Percentiles rank a stretch among this genome's conserved stretches.
phyloP scores from a whole-genome alignment of 2,797 vertebrate species.

The Lepus oiostolus region DNA sequence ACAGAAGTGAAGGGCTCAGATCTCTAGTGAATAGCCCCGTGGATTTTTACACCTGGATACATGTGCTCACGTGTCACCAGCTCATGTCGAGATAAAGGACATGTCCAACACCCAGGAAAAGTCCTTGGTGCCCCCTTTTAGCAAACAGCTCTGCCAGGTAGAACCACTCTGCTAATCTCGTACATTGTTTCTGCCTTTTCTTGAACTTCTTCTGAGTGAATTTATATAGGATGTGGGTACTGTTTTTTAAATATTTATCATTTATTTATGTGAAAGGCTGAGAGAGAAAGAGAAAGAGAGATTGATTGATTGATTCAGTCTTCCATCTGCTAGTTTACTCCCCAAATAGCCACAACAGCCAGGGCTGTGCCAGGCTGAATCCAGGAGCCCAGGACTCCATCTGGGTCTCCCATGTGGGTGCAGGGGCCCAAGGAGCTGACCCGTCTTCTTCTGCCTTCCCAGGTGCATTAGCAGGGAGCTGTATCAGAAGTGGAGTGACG shows the following conservation, averaged over 20 bases:
- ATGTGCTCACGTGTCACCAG: background rate
- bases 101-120: background rate
- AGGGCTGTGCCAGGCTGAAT: too few species aligned
- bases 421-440: too few species aligned
- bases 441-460: too few species aligned
- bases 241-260: background rate
- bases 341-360: too few species aligned
- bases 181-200: slow-evolving; percentile 19
- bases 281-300: too few species aligned
- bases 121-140: background rate
- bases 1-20: background rate
- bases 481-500: too few species aligned
- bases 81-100: background rate
- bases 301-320: too few species aligned
- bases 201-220: slow-evolving; percentile 9
- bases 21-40: background rate
- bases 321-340: too few species aligned
- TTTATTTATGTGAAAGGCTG: too few species aligned
- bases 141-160: background rate
- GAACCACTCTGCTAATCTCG: background rate
- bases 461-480: too few species aligned
- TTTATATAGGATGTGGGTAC: background rate
- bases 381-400: too few species aligned
- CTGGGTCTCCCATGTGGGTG: too few species aligned
- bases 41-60: background rate